Conservation (phyloP, 64 coral and sea anemone species). For the Stichodactyla helianthus region DNA sequence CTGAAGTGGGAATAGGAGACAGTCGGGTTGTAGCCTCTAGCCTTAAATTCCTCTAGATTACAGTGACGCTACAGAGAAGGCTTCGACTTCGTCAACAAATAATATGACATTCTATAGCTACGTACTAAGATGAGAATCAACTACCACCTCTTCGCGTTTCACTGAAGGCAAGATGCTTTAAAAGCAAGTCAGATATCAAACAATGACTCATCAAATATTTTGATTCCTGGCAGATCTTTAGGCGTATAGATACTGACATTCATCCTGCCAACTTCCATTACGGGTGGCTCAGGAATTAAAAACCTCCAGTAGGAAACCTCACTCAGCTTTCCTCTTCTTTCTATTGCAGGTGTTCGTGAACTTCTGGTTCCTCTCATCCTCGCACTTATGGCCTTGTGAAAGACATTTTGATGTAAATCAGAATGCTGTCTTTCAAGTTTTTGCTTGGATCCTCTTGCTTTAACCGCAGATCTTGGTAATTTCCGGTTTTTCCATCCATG, state of each 20-base stretch:
- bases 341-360: constrained; percentile 21
- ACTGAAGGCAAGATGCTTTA: background rate
- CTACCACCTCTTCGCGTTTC: background rate
- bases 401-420: constrained; percentile 24
- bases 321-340: constrained; percentile 59
- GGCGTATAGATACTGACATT: constrained; percentile 98
- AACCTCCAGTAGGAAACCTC: constrained; percentile 77
- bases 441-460: constrained; percentile 6
- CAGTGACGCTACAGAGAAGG: too few relatives aligned
- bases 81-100: too few relatives aligned
- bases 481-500: background rate
- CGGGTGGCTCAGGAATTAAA: constrained; percentile 79
- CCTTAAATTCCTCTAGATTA: too few relatives aligned
- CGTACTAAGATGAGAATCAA: too few relatives aligned
- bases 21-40: too few relatives aligned
- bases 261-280: constrained; percentile 81
- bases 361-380: background rate
- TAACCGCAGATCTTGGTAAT: background rate
- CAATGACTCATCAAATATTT: constrained; percentile 89
- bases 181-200: constrained; percentile 67
- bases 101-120: too few relatives aligned
- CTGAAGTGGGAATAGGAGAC: too few relatives aligned
- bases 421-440: background rate
- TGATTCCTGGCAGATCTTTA: constrained; percentile 87
- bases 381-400: constrained; percentile 1